Evolutionary conservation across 2,797 vertebrate species (phyloP), one percentile per base, ranked within the genome.

Genomic region (Phyllotis vaccarum): DNA sequence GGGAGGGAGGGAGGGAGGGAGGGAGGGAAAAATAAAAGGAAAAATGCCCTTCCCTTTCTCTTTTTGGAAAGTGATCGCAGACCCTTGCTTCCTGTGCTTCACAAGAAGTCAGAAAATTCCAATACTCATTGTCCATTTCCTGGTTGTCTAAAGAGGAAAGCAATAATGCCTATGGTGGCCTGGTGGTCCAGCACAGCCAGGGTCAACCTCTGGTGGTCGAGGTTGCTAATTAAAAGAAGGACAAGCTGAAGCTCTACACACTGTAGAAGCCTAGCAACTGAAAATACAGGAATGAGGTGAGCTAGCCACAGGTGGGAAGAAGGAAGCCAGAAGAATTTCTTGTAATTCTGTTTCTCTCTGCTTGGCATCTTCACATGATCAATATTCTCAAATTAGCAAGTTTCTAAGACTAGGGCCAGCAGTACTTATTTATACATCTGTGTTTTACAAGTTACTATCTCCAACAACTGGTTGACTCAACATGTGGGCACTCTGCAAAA

Each of bases 61-160:
- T 92, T 96, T 93, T 87, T 94, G 52, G 70, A 85, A 74, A 34
- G 34, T 86, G 40, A 96, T 54, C 78, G 92, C 81, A 95, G 76
- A 96, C 22, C 43, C 89, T 92, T 89, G 34, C 56, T 93, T 37
- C 96, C 43, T 31, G 56, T 92, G 62, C 49, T 43, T 31, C 40
- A 94, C 2, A 81, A 85, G 52, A 92, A 88, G 76, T 95, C 54
- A 79, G 64, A 95, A 85, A 95, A 34, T 27, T 90, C 72, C 78
- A 92, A 37, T 79, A 85, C 46, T 90, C 49, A 93, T 72, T 91
- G 14, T 64, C 56, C 81, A 68, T 40, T 97, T 96, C 89, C 93
- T 93, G 76, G 96, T 96, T 96, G 60, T 93, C 62, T 89, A 82
- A 95, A 95, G 27, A 46, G 78, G 52, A 95, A 97, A 79, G 68